A percentile compares a stretch with the other conserved stretches of the same genome.
Conservation (phyloP, 2,113 vertebrate genomes). For the Regulus satrapa region DNA sequence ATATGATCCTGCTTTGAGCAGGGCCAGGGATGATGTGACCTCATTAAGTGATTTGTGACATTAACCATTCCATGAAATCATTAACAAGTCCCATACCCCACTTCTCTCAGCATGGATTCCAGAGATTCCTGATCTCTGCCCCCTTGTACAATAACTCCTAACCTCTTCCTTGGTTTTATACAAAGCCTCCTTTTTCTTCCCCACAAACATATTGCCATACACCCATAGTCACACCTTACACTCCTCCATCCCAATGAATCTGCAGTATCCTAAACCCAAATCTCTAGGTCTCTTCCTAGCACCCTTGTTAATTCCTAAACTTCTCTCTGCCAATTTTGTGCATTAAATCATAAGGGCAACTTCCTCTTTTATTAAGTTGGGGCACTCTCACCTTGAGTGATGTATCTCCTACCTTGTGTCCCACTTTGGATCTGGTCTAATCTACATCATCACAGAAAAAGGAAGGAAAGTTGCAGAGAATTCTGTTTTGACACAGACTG, state of each 20-base stretch:
- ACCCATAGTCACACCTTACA: rapidly evolving
- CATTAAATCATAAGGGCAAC: neutral
- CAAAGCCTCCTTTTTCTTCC: neutral
- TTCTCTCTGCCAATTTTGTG: neutral
- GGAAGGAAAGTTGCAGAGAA: neutral
- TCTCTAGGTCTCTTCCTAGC: neutral
- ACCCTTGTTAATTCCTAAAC: neutral
- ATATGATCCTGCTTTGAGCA: neutral
- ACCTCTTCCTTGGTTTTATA: neutral
- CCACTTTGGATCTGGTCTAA: neutral
- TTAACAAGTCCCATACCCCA: rapidly evolving
- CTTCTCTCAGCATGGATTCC: neutral
- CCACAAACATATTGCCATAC: neutral
- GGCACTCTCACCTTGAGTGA: neutral
- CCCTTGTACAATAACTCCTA: neutral
- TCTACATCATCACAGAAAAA: neutral
- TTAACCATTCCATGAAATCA: neutral
- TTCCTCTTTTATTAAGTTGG: neutral
- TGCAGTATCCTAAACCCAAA: neutral
- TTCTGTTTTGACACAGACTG: neutral
- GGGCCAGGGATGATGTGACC: neutral
- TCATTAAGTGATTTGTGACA: neutral
- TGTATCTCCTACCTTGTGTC: neutral
- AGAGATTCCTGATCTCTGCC: neutral
- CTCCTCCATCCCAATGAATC: neutral